Base-by-base conservation (phyloP, 2,113 vertebrate genomes). In the Phoxinus phoxinus region DNA sequence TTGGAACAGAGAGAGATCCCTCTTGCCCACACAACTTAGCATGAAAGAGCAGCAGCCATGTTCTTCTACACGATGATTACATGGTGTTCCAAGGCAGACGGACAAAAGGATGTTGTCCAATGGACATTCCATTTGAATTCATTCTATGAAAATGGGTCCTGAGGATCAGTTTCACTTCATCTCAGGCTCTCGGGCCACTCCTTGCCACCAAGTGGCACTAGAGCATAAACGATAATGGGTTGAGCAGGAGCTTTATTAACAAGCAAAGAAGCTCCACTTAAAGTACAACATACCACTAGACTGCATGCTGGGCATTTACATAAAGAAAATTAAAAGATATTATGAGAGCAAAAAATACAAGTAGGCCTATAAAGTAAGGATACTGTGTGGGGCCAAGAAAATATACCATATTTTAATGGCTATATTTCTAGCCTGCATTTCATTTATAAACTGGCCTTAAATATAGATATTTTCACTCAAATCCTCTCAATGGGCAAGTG, bases 141-240 rank as follows among this genome's bases (percentile, higher is more conserved):
- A 76, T 76, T 67, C 41, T 37, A 51, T 82, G 73, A 83, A 59
- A 76, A 75, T n/a, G 86, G 93, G 93, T 92, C 90, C 91, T 92
- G 93, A 94, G 87, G 92, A 94, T 90, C 90, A 92, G 93, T 94
- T 91, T 92, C 89, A 94, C 94, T 94, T 89, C 91, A 93, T 93
- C 92, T 90, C 91, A 92, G 92, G 91, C 91, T 92, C 91, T 91
- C 92, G 84, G 93, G 92, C 91, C 90, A 91, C 86, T 93, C 90
- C 88, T 91, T 91, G 92, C 94, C 94, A 94, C 93, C 92, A 93
- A 93, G 94, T 95, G 94, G 94, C 94, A 94, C 94, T 94, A 93
- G 92, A 94, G 93, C 92, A 91, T 92, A 94, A 94, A 93, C 91
- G 91, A 69, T 81, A 94, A 91, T 88, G 90, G 73, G 61, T 58